Evolutionary conservation across 2,797 vertebrate species (phyloP), one percentile per base, ranked within the genome.

Genomic region (Falco peregrinus): DNA sequence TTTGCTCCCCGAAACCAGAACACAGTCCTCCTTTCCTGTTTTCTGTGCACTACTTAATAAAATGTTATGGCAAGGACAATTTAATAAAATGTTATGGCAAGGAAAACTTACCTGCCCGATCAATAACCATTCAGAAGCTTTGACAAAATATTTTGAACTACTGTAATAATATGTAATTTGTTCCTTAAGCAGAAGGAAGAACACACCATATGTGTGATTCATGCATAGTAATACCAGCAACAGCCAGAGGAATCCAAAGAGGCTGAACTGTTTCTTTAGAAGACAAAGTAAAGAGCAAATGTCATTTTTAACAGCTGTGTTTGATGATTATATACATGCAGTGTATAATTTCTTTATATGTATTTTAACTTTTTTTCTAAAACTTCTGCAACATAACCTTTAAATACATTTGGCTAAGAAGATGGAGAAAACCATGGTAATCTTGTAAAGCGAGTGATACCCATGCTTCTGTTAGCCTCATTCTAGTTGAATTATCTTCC

Each of bases 401-500:
- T 79, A 96, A 93, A 95, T 63, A 75, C 22, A 35, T 35, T 73
- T 88, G 63, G 64, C 71, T 94, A 89, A 90, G n/a, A 65, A 91
- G 29, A 81, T 91, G 86, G 83, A 96, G 84, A 76, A 88, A 84
- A 43, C 76, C 63, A 53, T 33, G 25, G 51, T 48, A 61, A 56
- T 22, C 19, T 60, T 56, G 50, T 8, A 14, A 83, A 69, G 35
- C 9, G 76, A n/a, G 9, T 0, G 1, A 73, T 6, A 65, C 47
- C 13, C 31, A 31, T 31, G 31, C 15, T 53, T 24, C 53, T 71
- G 24, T 45, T 56, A 68, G 86, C 77, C 83, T 73, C 60, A n/a
- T 69, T 76, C 75, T 41, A 90, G 87, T 61, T 94, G 90, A 94
- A 86, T 94, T 73, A 86, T 39, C 45, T 89, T 92, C 87, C 91